Evolutionary conservation across 2,888 invertebrate genomes (phyloP).

Genomic region (Habroteleia sp.): DNA sequence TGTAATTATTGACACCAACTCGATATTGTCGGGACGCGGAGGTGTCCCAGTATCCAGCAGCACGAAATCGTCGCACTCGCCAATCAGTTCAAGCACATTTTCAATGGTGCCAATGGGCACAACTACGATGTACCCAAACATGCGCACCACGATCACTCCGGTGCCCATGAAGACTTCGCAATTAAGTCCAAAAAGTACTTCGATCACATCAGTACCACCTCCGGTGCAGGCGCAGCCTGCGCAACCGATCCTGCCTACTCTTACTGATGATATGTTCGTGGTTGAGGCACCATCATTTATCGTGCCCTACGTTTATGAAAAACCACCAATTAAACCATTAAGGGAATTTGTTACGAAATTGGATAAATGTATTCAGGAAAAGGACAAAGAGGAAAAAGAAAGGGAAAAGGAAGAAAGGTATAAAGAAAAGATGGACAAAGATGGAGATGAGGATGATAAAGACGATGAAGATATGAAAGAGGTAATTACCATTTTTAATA

Average conservation of each 20-base stretch:
- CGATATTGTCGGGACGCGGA: constrained; percentile 85
- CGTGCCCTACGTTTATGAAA: constrained; percentile 96
- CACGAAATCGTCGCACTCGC: constrained; percentile 67
- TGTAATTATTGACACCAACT: constrained; percentile 90
- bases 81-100: constrained; percentile 77
- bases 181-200: constrained; percentile 71
- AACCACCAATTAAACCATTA: constrained; percentile 90
- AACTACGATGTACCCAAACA: constrained; percentile 84
- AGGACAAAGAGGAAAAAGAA: constrained; percentile 83
- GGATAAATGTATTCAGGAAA: constrained; percentile 85
- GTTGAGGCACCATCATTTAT: constrained; percentile 96
- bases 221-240: constrained; percentile 69
- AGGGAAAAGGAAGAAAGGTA: constrained; percentile 76
- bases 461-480: constrained; percentile 76
- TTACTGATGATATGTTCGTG: constrained; percentile 96
- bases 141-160: constrained; percentile 84
- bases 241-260: constrained; percentile 88
- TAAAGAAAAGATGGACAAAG: constrained; percentile 75
- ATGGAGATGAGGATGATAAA: constrained; percentile 78
- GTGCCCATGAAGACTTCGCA: constrained; percentile 80
- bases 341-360: constrained; percentile 87
- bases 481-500: too few species aligned
- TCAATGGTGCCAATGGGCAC: constrained; percentile 82
- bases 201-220: constrained; percentile 71
- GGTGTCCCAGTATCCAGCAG: constrained; percentile 82